Percentiles rank a stretch among this genome's conserved stretches.
Conservation (phyloP, 2,797 vertebrate species). For the Paramormyrops hopkinsi region DNA sequence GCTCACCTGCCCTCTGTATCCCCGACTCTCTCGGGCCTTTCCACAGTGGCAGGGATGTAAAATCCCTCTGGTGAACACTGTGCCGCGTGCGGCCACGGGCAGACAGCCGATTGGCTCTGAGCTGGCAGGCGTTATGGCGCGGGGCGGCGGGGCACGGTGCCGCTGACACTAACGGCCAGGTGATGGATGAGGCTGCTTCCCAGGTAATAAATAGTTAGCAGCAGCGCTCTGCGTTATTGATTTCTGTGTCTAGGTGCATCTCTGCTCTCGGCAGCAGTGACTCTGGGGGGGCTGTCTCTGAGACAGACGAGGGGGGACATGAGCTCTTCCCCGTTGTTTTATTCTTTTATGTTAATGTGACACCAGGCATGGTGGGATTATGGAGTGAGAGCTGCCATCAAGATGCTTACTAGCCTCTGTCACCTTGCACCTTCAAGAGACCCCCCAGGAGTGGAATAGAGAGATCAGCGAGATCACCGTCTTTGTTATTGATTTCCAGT, state of each 20-base stretch:
- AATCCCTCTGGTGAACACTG: neutral
- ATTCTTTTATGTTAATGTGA: constrained; percentile 53
- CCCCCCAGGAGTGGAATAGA: constrained; percentile 8
- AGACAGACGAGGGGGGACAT: constrained; percentile 64
- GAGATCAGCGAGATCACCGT: constrained; percentile 47
- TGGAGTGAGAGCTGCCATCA: constrained; percentile 23
- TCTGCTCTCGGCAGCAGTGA: constrained; percentile 46
- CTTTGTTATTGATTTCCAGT: constrained; percentile 54
- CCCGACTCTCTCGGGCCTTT: constrained; percentile 18
- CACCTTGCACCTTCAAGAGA: neutral
- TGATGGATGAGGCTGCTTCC: constrained; percentile 64
- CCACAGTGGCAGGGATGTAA: constrained; percentile 23
- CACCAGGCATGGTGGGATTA: constrained; percentile 33
- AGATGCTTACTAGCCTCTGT: constrained; percentile 13
- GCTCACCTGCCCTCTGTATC: neutral
- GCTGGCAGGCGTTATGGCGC: constrained; percentile 25
- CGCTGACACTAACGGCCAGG: constrained; percentile 62
- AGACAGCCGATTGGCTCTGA: neutral
- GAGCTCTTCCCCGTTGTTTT: constrained; percentile 58
- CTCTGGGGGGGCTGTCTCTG: constrained; percentile 50
- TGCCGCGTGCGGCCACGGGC: neutral
- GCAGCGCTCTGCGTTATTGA: constrained; percentile 56
- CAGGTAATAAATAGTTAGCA: constrained; percentile 62
- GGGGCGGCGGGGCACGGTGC: constrained; percentile 51
- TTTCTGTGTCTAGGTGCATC: constrained; percentile 66